These are phyloP conservation scores for Uloborus diversus DNA, from an alignment of 1,140 invertebrate species.

Conservation along the genomic window DNA sequence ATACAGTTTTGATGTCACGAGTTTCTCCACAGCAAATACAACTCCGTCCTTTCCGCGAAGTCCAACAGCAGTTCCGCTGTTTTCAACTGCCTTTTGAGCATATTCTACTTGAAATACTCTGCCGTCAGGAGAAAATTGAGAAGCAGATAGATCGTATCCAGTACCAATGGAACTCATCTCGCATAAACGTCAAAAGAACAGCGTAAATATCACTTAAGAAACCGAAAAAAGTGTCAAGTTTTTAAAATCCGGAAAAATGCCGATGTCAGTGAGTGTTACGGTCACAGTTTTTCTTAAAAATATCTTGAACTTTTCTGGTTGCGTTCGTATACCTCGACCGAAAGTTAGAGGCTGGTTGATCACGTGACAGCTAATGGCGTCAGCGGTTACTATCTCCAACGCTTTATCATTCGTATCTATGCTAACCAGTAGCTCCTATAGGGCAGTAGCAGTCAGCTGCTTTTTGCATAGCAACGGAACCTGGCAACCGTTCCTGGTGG, in stretches of 20 bases:
- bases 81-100: constrained; percentile 98
- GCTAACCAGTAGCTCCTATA: no score
- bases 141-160: constrained; percentile 95
- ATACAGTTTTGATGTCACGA: constrained; percentile 96
- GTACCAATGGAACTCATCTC: constrained; percentile 44
- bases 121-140: constrained; percentile 99
- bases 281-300: constrained; percentile 22
- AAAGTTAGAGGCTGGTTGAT: no score
- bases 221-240: not conserved
- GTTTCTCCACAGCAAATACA: constrained; percentile 97
- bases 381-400: no score
- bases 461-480: no score
- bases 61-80: constrained; percentile 96
- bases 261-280: constrained; percentile 35
- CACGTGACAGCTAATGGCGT: no score
- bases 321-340: no score
- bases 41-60: constrained; percentile 95
- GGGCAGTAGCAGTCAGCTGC: no score
- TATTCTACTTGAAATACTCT: constrained; percentile 99
- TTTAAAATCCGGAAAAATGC: constrained; percentile 12
- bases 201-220: not conserved
- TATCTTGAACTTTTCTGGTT: no score
- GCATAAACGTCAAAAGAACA: not conserved
- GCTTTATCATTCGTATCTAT: no score
- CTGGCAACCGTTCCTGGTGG: no score